These are phyloP conservation scores for Irena cyanogastra DNA, from an alignment of 2,113 vertebrate genomes.

Conservation along the genomic window DNA sequence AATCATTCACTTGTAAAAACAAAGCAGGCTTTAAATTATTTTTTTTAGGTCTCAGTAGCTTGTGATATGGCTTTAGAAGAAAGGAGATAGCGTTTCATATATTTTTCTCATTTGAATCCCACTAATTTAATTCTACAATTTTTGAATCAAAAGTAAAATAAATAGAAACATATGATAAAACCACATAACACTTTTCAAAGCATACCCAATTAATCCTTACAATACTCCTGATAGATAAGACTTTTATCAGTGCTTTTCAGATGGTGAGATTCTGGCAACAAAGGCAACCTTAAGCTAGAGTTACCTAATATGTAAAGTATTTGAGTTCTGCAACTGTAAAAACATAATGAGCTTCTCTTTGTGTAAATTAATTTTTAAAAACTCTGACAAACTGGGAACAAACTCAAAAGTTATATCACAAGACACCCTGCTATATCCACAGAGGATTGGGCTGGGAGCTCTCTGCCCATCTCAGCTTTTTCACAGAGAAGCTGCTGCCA, in stretches of 20 bases:
- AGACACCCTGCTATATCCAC: background rate
- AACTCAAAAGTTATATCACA: background rate
- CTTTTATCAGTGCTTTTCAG: slow-evolving; percentile 36
- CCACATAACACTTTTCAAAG: background rate
- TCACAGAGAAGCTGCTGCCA: background rate
- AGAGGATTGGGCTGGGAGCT: background rate
- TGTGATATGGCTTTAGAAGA: background rate
- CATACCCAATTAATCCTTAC: background rate
- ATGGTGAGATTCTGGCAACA: slow-evolving; percentile 26
- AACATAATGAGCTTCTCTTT: background rate
- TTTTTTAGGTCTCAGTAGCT: background rate
- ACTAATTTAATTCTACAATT: background rate
- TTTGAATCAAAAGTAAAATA: slow-evolving; percentile 24
- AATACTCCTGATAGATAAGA: background rate
- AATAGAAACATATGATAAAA: slow-evolving; percentile 10
- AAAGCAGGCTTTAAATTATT: background rate
- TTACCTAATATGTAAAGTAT: background rate
- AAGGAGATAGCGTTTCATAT: background rate
- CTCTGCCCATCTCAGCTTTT: background rate
- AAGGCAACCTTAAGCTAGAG: background rate
- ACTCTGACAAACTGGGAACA: background rate
- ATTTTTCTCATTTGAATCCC: background rate
- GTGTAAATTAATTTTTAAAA: background rate
- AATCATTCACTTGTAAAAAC: background rate
- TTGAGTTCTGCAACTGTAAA: background rate